Evolutionary conservation across 2,888 invertebrate species (phyloP), one percentile per base, ranked within the genome.

Genomic region (Falcaria lacertinaria): DNA sequence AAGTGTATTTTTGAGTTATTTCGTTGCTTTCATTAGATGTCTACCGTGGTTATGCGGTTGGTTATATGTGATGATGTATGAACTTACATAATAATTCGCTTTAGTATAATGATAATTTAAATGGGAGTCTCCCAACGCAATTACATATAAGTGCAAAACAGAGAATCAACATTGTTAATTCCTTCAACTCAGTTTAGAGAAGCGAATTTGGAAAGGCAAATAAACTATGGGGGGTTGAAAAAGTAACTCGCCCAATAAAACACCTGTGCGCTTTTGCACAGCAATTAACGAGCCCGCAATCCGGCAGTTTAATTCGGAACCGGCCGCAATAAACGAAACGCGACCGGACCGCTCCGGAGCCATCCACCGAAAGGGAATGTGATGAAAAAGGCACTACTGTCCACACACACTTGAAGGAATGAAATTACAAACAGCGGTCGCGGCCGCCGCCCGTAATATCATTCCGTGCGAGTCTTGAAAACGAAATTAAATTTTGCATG

Each of bases 401-500:
- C 86, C 86, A 84, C 86, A 80, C 74, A 81, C 86, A 85, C 88
- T 87, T 87, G 86, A 88, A 84, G 81, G 69, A 78, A 78, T 79
- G 83, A 81, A 81, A 88, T 88, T 88, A 88, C 83, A 74, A 74
- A 70, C 76, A 69, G 79, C 73, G 79, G 79, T 76, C 74, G 74
- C 80, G 75, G 71, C 67, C 74, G 63, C 66, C 70, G 74, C 69
- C 65, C 74, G 83, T 86, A 87, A 88, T 87, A 88, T 84, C 87
- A 87, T 87, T 88, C 88, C 88, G 68, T 72, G 76, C 88, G 88
- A 85, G 86, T 88, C 89, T 89, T 88, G 85, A 84, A 85, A 85
- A 83, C 88, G 86, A 88, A 88, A 89, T 89, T 88, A 86, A 89
- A 89, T 89, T 88, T 87, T 82, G 87, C 89, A 87, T 86, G 89